Percentiles rank a stretch among this genome's conserved stretches.
These are phyloP conservation scores for Microcebus ravelobensis DNA, from an alignment of 2,113 vertebrate species.

Conservation along the genomic window DNA sequence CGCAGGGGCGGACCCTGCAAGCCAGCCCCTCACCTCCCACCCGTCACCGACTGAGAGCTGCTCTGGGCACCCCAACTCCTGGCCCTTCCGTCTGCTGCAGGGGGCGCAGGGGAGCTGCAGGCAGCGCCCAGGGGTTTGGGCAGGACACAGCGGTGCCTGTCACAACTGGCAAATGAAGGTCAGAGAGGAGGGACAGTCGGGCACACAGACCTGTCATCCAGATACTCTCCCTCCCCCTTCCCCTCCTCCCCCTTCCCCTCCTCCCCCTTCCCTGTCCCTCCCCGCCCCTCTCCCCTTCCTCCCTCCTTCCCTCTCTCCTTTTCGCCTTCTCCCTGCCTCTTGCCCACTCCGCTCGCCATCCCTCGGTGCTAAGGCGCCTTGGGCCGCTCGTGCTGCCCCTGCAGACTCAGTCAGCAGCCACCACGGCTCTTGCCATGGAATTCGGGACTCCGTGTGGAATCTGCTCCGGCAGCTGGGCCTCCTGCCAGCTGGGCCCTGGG, in stretches of 20 bases:
- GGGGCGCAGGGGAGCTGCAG: no score
- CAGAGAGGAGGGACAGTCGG: no score
- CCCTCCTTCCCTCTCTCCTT: no score
- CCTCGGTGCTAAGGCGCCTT: not conserved
- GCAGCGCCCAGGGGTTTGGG: not conserved
- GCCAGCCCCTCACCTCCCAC: not conserved
- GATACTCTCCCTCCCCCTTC: not conserved
- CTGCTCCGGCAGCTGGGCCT: no score
- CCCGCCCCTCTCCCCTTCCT: not conserved
- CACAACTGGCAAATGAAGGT: no score
- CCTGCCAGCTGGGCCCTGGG: not conserved
- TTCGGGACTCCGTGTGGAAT: not conserved
- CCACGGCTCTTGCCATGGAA: not conserved
- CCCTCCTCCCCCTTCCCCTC: no score
- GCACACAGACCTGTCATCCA: fast-evolving
- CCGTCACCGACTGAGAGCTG: fast-evolving
- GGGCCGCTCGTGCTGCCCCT: not conserved
- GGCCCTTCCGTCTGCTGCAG: not conserved
- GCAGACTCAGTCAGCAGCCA: not conserved
- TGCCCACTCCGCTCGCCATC: not conserved
- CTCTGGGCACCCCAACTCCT: not conserved
- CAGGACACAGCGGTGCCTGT: fast-evolving
- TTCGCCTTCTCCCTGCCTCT: no score
- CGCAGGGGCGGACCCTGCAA: no score
- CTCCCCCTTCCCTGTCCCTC: fast-evolving